Evolutionary conservation across 2,113 vertebrate species (phyloP).

Genomic region (Lepus timidus): DNA sequence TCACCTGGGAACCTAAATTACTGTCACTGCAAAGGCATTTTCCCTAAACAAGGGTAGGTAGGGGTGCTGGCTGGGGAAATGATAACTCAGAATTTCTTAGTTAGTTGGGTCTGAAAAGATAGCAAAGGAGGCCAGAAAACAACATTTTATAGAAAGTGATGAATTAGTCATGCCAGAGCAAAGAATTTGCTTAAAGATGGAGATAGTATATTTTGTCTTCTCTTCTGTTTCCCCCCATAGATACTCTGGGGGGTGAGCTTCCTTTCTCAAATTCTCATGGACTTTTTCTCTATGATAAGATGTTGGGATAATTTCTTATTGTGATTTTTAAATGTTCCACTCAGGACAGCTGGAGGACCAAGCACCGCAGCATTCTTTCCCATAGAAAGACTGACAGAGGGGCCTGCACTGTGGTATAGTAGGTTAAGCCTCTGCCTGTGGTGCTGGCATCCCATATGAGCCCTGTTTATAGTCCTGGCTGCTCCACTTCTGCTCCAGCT

Average conservation of each 20-base stretch:
- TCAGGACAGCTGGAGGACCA: not conserved
- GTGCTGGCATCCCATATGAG: no score
- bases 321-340: not conserved
- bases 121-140: not conserved
- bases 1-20: slow-evolving; percentile 41
- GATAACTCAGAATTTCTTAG: not conserved
- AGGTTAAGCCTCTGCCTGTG: no score
- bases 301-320: slow-evolving; percentile 36
- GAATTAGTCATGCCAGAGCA: not conserved
- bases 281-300: not conserved
- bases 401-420: no score
- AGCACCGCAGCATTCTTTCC: not conserved
- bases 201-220: not conserved
- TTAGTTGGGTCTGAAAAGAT: not conserved
- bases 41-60: not conserved
- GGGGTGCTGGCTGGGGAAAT: not conserved
- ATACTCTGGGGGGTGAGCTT: not conserved
- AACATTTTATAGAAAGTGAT: not conserved
- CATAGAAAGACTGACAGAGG: not conserved
- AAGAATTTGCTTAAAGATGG: slow-evolving; percentile 52
- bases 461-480: no score
- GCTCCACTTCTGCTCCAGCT: no score
- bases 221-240: not conserved
- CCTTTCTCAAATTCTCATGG: slow-evolving; percentile 11
- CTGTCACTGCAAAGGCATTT: not conserved